Evolutionary conservation across 1,140 invertebrate genomes (phyloP), one percentile per base, ranked within the genome.

Genomic region (Drosophila trapezifrons): DNA sequence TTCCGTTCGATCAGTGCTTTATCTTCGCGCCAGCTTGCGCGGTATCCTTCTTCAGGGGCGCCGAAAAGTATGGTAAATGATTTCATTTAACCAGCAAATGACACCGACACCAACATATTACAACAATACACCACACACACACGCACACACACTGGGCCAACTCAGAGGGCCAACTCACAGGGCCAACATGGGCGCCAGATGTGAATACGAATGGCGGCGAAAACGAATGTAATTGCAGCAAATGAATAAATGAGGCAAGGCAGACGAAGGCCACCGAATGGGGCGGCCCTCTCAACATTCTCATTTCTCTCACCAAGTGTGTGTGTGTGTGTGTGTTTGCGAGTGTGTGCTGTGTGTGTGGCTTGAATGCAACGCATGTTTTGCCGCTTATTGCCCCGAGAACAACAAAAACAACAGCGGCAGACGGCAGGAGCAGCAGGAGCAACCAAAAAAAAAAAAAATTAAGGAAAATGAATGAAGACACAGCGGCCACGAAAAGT

Each of bases 151-250:
- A 10, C n/a, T n/a, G 13, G 22, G 18, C 2, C 17, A 18, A 27
- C 25, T 38, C 18, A 13, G 13, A 22, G 32, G 29, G 17, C 10
- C 29, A 32, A 32, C 29, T 10, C 29, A 32, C 29, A 32, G 18
- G 37, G 10, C 55, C 25, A 43, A 35, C 43, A 47, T 47, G 49
- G 40, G 25, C 49, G 47, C 27, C 25, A 63, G 42, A 64, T 47
- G 72, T 45, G 46, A 56, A 47, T 35, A 37, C 55, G 71, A 60
- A 35, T 35, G 43, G 62, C 42, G 43, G 35, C 47, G 62, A 51
- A 49, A 63, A 59, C 73, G 65, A 86, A 77, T 87, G 83, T 87
- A 86, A 86, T 86, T 87, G 83, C 80, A 83, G 62, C 84, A 83
- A 89, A 87, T 87, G 83, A 87, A 87, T 87, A 79, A 80, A 83